Evolutionary conservation across 1,140 invertebrate genomes (phyloP).

Genomic region (Cephus cinctus): DNA sequence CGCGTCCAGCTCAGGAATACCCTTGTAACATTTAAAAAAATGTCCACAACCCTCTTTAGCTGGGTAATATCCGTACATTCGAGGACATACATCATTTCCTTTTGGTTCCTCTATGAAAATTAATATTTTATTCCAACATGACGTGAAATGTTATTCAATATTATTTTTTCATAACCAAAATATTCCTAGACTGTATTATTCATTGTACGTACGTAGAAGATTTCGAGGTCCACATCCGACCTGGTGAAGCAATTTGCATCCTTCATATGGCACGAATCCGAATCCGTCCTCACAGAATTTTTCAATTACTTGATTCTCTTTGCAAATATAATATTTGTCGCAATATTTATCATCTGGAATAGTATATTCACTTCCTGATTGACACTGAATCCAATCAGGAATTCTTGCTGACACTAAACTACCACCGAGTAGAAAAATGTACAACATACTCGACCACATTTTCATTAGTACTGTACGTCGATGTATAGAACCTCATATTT

Average conservation of each 20-base stretch:
- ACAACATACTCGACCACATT: too few relatives aligned
- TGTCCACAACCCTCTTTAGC: constrained; percentile 22
- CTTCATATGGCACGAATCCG: constrained; percentile 18
- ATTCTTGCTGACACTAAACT: too few relatives aligned
- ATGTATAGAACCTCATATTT: too few relatives aligned
- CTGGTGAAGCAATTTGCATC: constrained; percentile 24
- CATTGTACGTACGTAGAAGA: constrained; percentile 24
- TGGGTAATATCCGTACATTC: constrained; percentile 22
- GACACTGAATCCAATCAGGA: background rate
- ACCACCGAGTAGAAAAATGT: too few relatives aligned
- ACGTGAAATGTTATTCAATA: constrained; percentile 1
- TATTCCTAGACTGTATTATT: background rate
- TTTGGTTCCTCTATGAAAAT: constrained; percentile 23
- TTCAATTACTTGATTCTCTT: background rate
- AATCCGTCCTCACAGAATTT: constrained; percentile 26
- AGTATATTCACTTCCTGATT: background rate
- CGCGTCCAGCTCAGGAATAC: constrained; percentile 16
- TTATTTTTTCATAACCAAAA: background rate
- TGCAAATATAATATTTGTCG: constrained; percentile 1
- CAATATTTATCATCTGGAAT: constrained; percentile 1
- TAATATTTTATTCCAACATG: constrained; percentile 2
- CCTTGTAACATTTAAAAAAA: constrained; percentile 28
- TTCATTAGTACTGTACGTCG: too few relatives aligned
- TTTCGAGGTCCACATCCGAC: constrained; percentile 22
- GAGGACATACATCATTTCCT: constrained; percentile 20